These are phyloP conservation scores for Eueides isabella DNA, from an alignment of 1,140 invertebrate species.

Conservation along the genomic window DNA sequence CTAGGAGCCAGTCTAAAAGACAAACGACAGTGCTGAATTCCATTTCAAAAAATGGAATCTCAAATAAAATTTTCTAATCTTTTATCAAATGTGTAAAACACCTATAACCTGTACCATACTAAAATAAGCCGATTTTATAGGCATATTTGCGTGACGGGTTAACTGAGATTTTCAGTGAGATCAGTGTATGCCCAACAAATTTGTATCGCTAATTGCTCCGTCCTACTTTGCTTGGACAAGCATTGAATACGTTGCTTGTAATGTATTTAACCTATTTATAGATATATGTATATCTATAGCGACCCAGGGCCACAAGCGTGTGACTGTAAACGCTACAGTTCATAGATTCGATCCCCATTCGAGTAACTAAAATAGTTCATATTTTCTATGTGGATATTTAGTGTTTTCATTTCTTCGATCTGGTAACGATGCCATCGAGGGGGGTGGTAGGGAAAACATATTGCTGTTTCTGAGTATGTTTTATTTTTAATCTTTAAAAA, in stretches of 20 bases:
- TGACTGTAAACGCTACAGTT: no score
- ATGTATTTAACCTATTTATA: not conserved
- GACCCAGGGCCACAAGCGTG: no score
- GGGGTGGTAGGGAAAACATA: no score
- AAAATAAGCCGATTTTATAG: conserved; percentile 39
- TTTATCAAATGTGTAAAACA: not conserved
- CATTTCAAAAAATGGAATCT: no score
- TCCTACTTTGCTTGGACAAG: conserved; percentile 18
- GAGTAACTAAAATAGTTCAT: no score
- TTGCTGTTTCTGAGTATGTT: no score
- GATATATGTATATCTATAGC: not conserved
- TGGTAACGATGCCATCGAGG: no score
- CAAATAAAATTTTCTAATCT: no score
- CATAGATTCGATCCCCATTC: not conserved
- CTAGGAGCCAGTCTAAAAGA: no score
- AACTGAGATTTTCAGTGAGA: conserved; percentile 38
- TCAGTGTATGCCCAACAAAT: conserved; percentile 23
- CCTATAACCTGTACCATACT: conserved; percentile 27
- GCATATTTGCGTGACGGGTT: conserved; percentile 46
- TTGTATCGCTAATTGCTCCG: conserved; percentile 22
- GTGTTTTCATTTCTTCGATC: not conserved
- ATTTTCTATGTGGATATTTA: not conserved
- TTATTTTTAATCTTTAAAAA: no score
- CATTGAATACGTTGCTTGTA: not conserved
- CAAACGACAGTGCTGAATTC: no score